A percentile compares a stretch with the other conserved stretches of the same genome.
These are phyloP conservation scores for Venustaconcha ellipsiformis DNA, from an alignment of 1,140 invertebrate species.

Conservation along the genomic window DNA sequence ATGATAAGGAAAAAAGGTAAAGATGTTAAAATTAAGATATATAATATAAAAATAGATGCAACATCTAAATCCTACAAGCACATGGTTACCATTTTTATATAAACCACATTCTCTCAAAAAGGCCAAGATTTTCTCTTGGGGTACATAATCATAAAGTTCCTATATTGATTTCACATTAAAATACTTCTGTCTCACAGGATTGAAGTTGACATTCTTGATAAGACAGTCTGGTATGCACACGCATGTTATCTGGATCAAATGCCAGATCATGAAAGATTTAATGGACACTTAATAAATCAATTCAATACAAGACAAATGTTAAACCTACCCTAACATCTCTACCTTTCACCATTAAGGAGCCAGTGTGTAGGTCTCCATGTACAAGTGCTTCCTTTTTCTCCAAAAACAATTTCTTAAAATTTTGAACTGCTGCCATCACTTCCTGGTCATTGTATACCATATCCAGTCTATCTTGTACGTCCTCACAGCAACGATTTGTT, in stretches of 20 bases:
- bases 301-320: neutral
- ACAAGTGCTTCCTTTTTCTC: conserved; percentile 55
- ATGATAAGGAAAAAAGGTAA: neutral
- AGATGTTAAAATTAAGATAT: neutral
- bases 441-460: conserved; percentile 39
- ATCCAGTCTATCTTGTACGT: conserved; percentile 27
- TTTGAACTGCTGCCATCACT: conserved; percentile 27
- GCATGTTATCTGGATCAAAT: no score
- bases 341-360: conserved; percentile 47
- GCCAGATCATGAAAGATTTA: no score
- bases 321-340: conserved; percentile 33
- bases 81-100: no score
- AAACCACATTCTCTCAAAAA: no score
- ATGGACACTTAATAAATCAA: no score
- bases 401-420: conserved; percentile 46
- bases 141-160: no score
- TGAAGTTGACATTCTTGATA: neutral
- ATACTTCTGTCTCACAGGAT: neutral
- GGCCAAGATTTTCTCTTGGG: no score
- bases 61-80: no score
- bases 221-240: neutral
- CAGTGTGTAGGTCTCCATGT: conserved; percentile 58
- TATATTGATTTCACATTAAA: no score
- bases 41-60: neutral
- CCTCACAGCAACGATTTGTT: conserved; percentile 41